phyloP scores from a whole-genome alignment of 2,113 vertebrate genomes.

The Lepus timidus region DNA sequence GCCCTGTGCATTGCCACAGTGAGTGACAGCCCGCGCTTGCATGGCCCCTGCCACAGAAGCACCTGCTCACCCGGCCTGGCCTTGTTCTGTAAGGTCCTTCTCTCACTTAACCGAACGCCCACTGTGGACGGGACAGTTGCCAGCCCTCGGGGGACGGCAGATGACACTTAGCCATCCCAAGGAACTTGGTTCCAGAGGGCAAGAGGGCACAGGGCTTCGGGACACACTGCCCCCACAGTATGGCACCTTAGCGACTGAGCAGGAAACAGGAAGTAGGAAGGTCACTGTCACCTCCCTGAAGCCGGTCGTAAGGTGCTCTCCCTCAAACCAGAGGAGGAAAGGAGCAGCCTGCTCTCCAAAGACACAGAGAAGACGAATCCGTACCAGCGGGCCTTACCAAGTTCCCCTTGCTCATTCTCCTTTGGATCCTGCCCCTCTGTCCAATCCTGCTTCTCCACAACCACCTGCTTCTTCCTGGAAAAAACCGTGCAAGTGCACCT shows the following conservation, averaged over 20 bases:
- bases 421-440: background rate
- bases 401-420: no score
- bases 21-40: rapidly evolving
- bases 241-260: background rate
- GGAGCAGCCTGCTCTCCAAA: background rate
- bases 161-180: background rate
- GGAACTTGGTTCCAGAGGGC: background rate
- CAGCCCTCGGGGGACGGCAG: background rate
- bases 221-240: background rate
- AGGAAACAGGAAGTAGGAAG: background rate
- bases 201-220: background rate
- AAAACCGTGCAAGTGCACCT: no score
- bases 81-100: background rate
- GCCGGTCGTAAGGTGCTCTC: background rate
- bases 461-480: background rate
- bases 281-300: no score
- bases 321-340: background rate
- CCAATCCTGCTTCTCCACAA: background rate
- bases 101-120: background rate
- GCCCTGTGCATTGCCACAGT: background rate
- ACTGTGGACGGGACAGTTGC: background rate
- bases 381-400: no score
- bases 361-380: background rate
- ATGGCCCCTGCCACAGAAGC: background rate
- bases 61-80: background rate